A percentile compares a stretch with the other conserved stretches of the same genome.
phyloP scores from a whole-genome alignment of 2,888 invertebrate genomes.

The Endotricha flammealis region DNA sequence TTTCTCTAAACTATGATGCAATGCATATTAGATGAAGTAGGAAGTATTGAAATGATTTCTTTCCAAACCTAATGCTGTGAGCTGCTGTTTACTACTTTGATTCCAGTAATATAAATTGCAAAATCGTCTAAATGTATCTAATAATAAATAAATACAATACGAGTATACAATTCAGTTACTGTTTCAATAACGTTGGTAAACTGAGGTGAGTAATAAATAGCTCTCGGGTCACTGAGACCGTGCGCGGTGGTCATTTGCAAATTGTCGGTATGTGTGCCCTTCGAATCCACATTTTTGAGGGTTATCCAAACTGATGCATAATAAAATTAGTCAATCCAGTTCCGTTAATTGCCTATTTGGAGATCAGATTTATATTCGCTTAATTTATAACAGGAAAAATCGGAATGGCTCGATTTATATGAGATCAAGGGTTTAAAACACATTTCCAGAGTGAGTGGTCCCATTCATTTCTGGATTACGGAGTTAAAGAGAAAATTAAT shows the following conservation, averaged over 20 bases:
- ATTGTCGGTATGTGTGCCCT: slow-evolving; percentile 24
- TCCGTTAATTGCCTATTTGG: background rate
- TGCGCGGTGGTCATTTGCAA: slow-evolving; percentile 23
- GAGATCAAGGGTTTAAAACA: background rate
- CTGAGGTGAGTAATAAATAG: slow-evolving; percentile 20
- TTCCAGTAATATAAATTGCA: no score
- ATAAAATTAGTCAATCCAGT: slow-evolving; percentile 19
- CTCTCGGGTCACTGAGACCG: slow-evolving; percentile 18
- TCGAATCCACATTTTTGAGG: slow-evolving; percentile 20
- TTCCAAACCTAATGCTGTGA: no score
- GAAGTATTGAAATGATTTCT: no score
- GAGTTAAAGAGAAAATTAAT: background rate
- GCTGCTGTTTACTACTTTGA: no score
- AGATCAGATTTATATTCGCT: slow-evolving; percentile 1
- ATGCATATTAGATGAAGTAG: no score
- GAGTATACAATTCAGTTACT: no score
- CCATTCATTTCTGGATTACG: background rate
- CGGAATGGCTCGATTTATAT: background rate
- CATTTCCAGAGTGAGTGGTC: background rate
- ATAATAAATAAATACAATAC: no score
- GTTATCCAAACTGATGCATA: slow-evolving; percentile 15
- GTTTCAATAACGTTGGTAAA: no score
- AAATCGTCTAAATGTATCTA: no score
- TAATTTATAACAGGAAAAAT: background rate
- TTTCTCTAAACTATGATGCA: no score